Percentiles rank a stretch among this genome's conserved stretches.
Evolutionary conservation across 2,797 vertebrate genomes (phyloP).

Genomic region (Helostoma temminkii): DNA sequence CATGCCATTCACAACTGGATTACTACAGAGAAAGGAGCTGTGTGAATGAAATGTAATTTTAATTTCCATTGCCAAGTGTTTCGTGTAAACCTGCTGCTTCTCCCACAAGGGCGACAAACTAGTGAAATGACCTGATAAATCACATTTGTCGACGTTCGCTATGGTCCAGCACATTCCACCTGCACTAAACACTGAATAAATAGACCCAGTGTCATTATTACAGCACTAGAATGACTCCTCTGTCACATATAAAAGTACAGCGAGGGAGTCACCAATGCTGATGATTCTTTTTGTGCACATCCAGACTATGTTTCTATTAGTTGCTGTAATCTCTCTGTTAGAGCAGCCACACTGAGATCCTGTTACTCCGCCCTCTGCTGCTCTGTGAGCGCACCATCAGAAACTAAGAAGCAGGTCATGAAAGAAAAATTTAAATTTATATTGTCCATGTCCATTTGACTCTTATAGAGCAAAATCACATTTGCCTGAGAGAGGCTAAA

Average conservation of each 20-base stretch:
- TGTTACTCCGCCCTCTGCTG: slow-evolving; percentile 57
- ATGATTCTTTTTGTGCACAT: slow-evolving; percentile 15
- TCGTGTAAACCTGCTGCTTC: slow-evolving; percentile 15
- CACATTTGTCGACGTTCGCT: slow-evolving; percentile 14
- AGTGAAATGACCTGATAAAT: slow-evolving; percentile 31
- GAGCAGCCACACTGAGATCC: slow-evolving; percentile 32
- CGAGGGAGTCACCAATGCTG: neutral
- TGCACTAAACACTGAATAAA: slow-evolving; percentile 3
- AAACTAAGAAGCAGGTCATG: neutral
- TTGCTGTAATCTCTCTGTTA: slow-evolving; percentile 9
- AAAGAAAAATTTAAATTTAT: no score
- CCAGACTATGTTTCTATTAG: slow-evolving; percentile 13
- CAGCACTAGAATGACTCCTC: slow-evolving; percentile 8
- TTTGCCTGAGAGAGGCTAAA: no score
- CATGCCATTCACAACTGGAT: slow-evolving; percentile 1
- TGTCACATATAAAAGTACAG: slow-evolving; percentile 19
- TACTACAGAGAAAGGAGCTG: neutral
- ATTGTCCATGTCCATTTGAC: no score
- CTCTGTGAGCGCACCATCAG: slow-evolving; percentile 24
- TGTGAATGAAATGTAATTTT: slow-evolving; percentile 21
- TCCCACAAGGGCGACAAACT: slow-evolving; percentile 1
- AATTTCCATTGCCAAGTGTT: neutral
- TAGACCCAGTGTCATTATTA: slow-evolving; percentile 13
- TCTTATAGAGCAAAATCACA: no score
- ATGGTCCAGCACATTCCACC: neutral